Evolutionary conservation across 2,113 vertebrate genomes (phyloP), one percentile per base, ranked within the genome.

Genomic region (Raja brachyura): DNA sequence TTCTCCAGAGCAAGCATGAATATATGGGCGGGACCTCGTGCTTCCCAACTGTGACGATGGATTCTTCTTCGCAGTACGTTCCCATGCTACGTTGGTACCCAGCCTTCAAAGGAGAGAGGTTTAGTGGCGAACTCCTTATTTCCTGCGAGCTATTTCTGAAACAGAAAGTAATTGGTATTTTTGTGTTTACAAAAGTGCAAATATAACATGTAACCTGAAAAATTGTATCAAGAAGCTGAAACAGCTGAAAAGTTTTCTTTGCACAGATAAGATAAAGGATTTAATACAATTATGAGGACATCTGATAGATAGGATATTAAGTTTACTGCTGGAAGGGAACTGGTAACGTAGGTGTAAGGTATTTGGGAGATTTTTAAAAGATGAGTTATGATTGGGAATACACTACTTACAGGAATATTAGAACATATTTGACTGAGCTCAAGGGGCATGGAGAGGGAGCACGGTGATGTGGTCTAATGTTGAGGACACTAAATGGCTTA

Each of bases 111-210:
- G 75, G 68, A 11, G 94, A 94, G 77, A 93, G 94, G 0, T 68
- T 93, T 1, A 93, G 94, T 0, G 95, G 96, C 0, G 94, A 96
- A 93, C 94, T 97, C 93, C 92, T 96, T 93, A 95, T 95, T 0
- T 95, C 96, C 88, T 97, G 96, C 4, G 96, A 97, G 93, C 96
- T 97, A 93, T 94, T 97, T 39, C 93, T 94, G 0, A 95, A 96
- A 22, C 75, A 95, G 0, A 93, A 96, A 96, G 96, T 96, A 94
- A 94, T 75, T 0, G 31, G 68, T 63, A 16, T 31, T 31, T 63
- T 14, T 77, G 75, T 14, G 75, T 33, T 77, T 14, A 33, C 74
- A 75, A 7, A 75, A 75, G 5, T n/a, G 14, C 75, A 76, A 31
- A 86, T 16, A 5, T 31, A 31, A 31, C 75, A 31, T 28, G 28